Conservation (phyloP, 2,113 vertebrate species). For the Lycaon pictus region DNA sequence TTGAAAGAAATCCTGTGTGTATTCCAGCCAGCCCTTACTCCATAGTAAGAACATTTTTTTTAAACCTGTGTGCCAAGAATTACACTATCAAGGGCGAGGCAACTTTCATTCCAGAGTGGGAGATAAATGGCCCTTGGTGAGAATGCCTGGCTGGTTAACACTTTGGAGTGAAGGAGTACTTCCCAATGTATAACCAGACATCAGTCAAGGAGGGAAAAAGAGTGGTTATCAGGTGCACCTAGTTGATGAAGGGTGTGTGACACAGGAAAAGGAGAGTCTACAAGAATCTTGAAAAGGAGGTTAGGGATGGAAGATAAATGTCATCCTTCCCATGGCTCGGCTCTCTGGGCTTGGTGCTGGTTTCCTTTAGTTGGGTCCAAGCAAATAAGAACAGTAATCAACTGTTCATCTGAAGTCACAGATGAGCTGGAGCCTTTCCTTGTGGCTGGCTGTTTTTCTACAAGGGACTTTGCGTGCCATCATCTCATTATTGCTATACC, state of each 20-base stretch:
- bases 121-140: background rate
- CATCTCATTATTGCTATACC: background rate
- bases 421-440: background rate
- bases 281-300: background rate
- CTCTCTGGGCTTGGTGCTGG: background rate
- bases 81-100: background rate
- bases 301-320: background rate
- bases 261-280: background rate
- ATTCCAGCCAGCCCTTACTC: background rate
- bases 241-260: background rate
- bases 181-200: background rate
- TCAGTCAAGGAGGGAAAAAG: background rate
- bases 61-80: background rate
- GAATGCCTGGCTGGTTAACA: background rate
- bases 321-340: background rate
- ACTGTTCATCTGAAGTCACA: background rate
- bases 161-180: background rate
- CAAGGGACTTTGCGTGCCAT: rapidly evolving
- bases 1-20: background rate
- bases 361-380: background rate
- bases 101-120: conserved; percentile 49
- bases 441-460: background rate
- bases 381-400: background rate
- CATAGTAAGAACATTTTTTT: background rate
- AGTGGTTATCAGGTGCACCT: background rate